phyloP scores from a whole-genome alignment of 2,888 invertebrate genomes.

The Drosophila tanythrix region DNA sequence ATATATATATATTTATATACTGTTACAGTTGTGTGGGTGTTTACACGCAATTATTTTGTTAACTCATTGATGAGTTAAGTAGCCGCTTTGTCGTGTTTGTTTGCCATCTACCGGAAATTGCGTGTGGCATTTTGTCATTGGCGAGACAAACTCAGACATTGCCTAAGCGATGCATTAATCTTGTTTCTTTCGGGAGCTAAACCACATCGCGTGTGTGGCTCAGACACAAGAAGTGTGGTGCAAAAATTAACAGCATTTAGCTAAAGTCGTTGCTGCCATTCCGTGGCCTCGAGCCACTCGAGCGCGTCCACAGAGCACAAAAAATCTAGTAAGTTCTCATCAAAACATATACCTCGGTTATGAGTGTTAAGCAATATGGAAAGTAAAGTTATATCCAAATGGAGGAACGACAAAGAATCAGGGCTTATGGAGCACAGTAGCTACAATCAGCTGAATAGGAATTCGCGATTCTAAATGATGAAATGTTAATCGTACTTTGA shows the following conservation, averaged over 20 bases:
- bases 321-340: neutral
- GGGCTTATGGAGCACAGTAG: no score
- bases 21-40: neutral
- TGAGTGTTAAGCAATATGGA: neutral
- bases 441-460: neutral
- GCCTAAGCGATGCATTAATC: slow-evolving; percentile 26
- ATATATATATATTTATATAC: neutral
- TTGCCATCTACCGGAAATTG: slow-evolving; percentile 23
- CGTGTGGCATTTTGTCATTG: slow-evolving; percentile 26
- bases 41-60: neutral
- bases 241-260: slow-evolving; percentile 54
- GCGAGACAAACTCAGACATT: neutral
- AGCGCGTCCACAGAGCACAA: slow-evolving; percentile 12
- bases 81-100: slow-evolving; percentile 26
- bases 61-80: slow-evolving; percentile 38
- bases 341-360: neutral
- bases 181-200: slow-evolving; percentile 6
- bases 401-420: neutral
- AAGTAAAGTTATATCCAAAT: neutral
- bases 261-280: slow-evolving; percentile 8
- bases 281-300: neutral
- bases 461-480: neutral
- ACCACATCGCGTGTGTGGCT: slow-evolving; percentile 47
- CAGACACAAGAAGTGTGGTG: slow-evolving; percentile 18
- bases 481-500: neutral